phyloP scores from a whole-genome alignment of 2,888 invertebrate species.

The Thereva nobilitata region DNA sequence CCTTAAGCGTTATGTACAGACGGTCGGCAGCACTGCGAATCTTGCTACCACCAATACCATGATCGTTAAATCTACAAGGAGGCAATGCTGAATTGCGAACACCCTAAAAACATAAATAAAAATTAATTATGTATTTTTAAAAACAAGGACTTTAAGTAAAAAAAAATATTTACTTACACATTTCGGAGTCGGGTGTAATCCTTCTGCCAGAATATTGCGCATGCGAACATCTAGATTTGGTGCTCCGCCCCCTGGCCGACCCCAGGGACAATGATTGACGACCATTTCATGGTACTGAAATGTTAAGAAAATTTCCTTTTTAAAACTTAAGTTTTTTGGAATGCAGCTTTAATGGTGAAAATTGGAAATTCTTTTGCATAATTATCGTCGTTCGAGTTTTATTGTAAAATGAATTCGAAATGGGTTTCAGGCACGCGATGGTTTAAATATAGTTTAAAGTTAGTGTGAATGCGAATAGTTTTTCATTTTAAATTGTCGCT shows the following conservation, averaged over 20 bases:
- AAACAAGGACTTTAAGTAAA: constrained; percentile 7
- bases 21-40: constrained; percentile 47
- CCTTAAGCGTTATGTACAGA: constrained; percentile 57
- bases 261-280: constrained; percentile 78
- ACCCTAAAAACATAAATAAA: constrained; percentile 31
- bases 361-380: too few species aligned
- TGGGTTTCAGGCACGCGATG: too few species aligned
- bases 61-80: constrained; percentile 48
- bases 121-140: not conserved
- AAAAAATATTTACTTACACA: constrained; percentile 53
- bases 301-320: not conserved
- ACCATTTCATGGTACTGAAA: constrained; percentile 66
- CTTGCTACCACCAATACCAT: constrained; percentile 41
- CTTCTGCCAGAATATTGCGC: constrained; percentile 69
- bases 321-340: too few species aligned
- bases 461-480: too few species aligned
- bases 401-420: too few species aligned
- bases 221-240: constrained; percentile 70
- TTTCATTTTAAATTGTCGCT: too few species aligned
- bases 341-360: too few species aligned
- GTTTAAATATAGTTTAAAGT: too few species aligned
- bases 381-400: too few species aligned
- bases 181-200: constrained; percentile 67
- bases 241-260: constrained; percentile 74
- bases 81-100: constrained; percentile 50